Evolutionary conservation across 2,797 vertebrate genomes (phyloP), one percentile per base, ranked within the genome.

Genomic region (Choloepus didactylus): DNA sequence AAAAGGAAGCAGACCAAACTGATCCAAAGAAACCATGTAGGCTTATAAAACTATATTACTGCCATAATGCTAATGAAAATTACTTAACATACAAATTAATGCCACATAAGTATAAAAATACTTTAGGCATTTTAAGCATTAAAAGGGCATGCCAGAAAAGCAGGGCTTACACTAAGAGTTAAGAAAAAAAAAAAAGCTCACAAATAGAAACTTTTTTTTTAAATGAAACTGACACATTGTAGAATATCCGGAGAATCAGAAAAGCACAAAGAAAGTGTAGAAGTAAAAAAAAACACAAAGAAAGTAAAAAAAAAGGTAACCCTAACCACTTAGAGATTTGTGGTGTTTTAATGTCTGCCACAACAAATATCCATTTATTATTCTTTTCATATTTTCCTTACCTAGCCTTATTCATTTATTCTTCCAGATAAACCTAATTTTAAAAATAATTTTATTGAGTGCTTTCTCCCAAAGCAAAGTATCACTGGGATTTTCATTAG

Each of bases 361-460:
- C 12, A 89, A 84, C 49, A 80, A 95, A 95, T 80, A 72, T 14
- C 54, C 15, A 67, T 46, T 95, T 75, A 67, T 66, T 88, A 41
- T 25, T 76, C 38, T 70, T 94, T 76, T 76, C 14, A 9, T 75
- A 19, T 51, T 49, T 87, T 84, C 54, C 59, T 89, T 89, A 93
- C n/a, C 38, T 87, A 83, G 25, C 82, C 66, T 91, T 81, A 87
- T 14, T 19, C 21, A 90, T 46, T 91, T 85, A 81, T 93, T 75
- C 69, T 95, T 91, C 38, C 12, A 94, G 6, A 85, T 85, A 95
- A 87, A 84, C 69, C n/a, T 29, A 94, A n/a, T 85, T 66, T 90
- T 77, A 95, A 95, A 44, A 93, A 86, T 84, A 15, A 70, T 69
- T 94, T 83, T 31, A 75, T 44, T 75, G 60, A 82, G 16, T 84